Evolutionary conservation across 2,888 invertebrate genomes (phyloP), one percentile per base, ranked within the genome.

Genomic region (Cerastoderma edule): DNA sequence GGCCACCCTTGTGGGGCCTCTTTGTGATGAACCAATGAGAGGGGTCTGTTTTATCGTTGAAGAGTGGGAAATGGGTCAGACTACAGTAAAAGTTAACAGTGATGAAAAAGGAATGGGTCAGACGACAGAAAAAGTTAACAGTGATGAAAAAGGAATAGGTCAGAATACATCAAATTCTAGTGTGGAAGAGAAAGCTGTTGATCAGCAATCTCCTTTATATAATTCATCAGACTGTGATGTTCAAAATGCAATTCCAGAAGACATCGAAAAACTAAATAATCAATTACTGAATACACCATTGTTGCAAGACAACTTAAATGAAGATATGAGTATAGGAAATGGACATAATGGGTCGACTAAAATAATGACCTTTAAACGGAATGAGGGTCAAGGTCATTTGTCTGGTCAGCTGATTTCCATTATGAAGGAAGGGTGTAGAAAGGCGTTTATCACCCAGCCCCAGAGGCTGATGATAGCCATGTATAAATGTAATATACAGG

Each of bases 21-120:
- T 99, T 56, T 99, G 99, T 93, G 98, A 98, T 88, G 99, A 99
- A 91, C 98, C 98, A 1, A 96, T 99, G 96, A 96, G 96, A 94
- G 99, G 99, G 0, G 97, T 99, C 0, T 90, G 90, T 75, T 98
- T 99, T 93, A 94, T 96, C 68, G 95, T 99, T 1, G 96, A 97
- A 87, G 96, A 96, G 84, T 99, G 98, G 96, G 94, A 93, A 56
- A 70, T 76, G 8, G 80, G 70, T 10, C 19, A 33, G 53, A 39
- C 33, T 28, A 30, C 65, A 28, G 1, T 24, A 71, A 32, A 32
- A 32, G 27, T 28, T 28, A 22, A 27, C 10, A 33, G 24, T 4
- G 16, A 19, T 1, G 39, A 60, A 50, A 50, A 50, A 1, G 50
- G n/a, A 56, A 70, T 76, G 8, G 80, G 70, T 10, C 19, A 33